Percentiles rank a stretch among this genome's conserved stretches.
phyloP scores from a whole-genome alignment of 2,888 invertebrate genomes.

The Cryptophagus acutangulus region DNA sequence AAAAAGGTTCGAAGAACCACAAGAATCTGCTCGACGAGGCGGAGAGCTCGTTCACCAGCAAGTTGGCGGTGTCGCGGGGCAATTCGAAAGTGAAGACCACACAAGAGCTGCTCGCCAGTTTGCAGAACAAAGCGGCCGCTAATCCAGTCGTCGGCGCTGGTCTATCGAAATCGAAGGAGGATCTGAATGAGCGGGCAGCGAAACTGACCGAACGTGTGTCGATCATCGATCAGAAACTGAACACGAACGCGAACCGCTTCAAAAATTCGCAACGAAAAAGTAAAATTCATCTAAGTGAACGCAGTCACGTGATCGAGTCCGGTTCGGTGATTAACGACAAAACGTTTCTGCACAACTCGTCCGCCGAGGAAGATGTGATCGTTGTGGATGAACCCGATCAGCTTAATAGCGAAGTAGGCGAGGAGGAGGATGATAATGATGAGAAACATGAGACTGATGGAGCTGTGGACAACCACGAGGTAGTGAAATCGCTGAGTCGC shows the following conservation, averaged over 20 bases:
- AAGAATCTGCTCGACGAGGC: slow-evolving; percentile 51
- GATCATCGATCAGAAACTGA: slow-evolving; percentile 45
- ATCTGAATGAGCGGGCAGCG: slow-evolving; percentile 45
- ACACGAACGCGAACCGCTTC: slow-evolving; percentile 42
- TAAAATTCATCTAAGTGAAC: slow-evolving; percentile 5
- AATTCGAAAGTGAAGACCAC: slow-evolving; percentile 70
- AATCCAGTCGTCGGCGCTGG: slow-evolving; percentile 22
- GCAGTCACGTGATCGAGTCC: slow-evolving; percentile 37
- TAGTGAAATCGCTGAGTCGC: slow-evolving; percentile 46
- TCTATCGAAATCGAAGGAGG: slow-evolving; percentile 36
- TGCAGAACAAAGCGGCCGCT: slow-evolving; percentile 50
- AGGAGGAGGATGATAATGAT: slow-evolving; percentile 23
- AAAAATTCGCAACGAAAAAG: slow-evolving; percentile 34
- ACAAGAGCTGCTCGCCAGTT: slow-evolving; percentile 72
- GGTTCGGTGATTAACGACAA: slow-evolving; percentile 43
- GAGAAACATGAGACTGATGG: slow-evolving; percentile 21
- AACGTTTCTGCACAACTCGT: slow-evolving; percentile 21
- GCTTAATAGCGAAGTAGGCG: slow-evolving; percentile 21
- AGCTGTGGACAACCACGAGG: slow-evolving; percentile 9
- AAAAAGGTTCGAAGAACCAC: slow-evolving; percentile 56
- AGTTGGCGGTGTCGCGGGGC: slow-evolving; percentile 53
- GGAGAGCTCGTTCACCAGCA: slow-evolving; percentile 53
- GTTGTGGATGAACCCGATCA: slow-evolving; percentile 24
- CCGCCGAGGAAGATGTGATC: slow-evolving; percentile 27
- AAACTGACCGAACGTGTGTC: slow-evolving; percentile 46